Evolutionary conservation across 2,888 invertebrate species (phyloP), one percentile per base, ranked within the genome.

Genomic region (Cheiracanthium punctorium): DNA sequence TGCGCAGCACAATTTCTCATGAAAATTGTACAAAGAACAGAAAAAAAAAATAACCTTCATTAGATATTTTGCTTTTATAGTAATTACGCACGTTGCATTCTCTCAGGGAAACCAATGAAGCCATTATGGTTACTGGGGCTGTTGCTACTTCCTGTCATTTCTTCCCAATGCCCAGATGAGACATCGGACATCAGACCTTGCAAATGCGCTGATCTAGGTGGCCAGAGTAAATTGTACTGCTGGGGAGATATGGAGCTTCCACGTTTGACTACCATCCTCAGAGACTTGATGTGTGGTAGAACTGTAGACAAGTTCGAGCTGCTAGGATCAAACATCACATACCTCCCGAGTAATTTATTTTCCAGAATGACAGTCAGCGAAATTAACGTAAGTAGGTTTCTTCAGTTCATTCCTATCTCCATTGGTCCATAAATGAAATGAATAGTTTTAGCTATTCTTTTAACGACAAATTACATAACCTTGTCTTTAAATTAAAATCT

Each of bases 341-440:
- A 85, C 24, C 32, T 85, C n/a, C 85, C 85, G 10, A 80, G 85
- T 33, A 80, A 85, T 64, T 70, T 85, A 1, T 85, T 85, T 33
- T 74, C 70, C 28, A 80, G 79, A 24, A 41, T 69, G 8, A 75
- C 65, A 20, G 85, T 80, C 8, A 58, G 28, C 4, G 85, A 85
- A 8, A 75, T 85, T n/a, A 70, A 76, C 30, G 82, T 76, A 43
- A 82, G 71, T 20, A 5, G n/a, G n/a, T n/a, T n/a, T n/a, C n/a
- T n/a, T n/a, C n/a, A n/a, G n/a, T n/a, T n/a, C n/a, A n/a, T n/a
- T n/a, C n/a, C n/a, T n/a, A n/a, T n/a, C n/a, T n/a, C n/a, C n/a
- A n/a, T n/a, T n/a, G n/a, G n/a, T n/a, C n/a, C n/a, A n/a, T n/a
- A n/a, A n/a, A n/a, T n/a, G n/a, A n/a, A n/a, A n/a, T n/a, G n/a